Conservation (phyloP, 1,140 invertebrate species). For the Eueides isabella region DNA sequence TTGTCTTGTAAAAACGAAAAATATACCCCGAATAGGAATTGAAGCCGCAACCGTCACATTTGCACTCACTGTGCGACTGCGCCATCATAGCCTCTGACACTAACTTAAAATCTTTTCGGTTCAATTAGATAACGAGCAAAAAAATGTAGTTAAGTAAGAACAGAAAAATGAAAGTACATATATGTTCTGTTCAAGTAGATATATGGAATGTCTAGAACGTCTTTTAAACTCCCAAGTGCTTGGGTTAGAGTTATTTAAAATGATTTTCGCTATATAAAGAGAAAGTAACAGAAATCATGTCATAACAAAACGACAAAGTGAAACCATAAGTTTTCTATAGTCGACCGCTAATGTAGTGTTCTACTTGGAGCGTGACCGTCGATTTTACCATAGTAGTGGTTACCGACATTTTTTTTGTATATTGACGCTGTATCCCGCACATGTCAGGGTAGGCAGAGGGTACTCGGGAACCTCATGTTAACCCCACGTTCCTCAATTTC, state of each 20-base stretch:
- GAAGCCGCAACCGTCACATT: no score
- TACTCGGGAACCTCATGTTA: no score
- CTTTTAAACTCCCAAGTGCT: background rate
- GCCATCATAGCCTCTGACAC: no score
- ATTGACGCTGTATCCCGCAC: no score
- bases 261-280: conserved; percentile 28
- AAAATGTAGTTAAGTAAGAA: background rate
- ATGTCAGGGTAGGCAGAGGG: no score
- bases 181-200: background rate
- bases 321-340: conserved; percentile 27
- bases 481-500: no score
- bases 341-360: background rate
- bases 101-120: no score
- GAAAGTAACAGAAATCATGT: conserved; percentile 31
- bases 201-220: background rate
- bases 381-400: background rate
- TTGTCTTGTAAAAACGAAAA: no score
- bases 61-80: no score
- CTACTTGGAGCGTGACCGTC: background rate
- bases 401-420: background rate
- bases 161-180: background rate
- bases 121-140: no score
- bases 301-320: conserved; percentile 18
- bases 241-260: conserved; percentile 1
- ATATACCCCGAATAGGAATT: no score